These are phyloP conservation scores for Oligia fasciuncula DNA, from an alignment of 2,888 invertebrate genomes.

Conservation along the genomic window DNA sequence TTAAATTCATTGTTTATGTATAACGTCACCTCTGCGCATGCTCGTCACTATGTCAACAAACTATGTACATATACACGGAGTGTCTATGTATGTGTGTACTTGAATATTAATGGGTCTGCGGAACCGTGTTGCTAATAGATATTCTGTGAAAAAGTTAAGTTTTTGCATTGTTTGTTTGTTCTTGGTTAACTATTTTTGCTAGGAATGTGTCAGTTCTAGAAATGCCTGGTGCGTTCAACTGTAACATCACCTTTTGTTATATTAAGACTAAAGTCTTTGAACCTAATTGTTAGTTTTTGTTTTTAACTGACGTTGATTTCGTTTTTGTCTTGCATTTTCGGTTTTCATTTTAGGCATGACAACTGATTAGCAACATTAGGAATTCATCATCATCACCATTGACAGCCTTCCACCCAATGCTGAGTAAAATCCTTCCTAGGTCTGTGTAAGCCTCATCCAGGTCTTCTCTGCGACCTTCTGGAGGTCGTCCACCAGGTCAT, in stretches of 20 bases:
- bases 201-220: conserved; percentile 52
- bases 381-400: not conserved
- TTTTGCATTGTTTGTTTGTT: conserved; percentile 48
- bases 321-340: conserved; percentile 16
- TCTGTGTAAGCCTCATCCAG: not conserved
- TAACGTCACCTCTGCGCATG: conserved; percentile 84
- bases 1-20: conserved; percentile 86
- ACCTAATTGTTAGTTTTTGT: conserved; percentile 51
- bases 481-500: not conserved
- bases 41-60: conserved; percentile 86
- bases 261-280: conserved; percentile 58
- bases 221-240: conserved; percentile 56
- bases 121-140: conserved; percentile 64
- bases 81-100: conserved; percentile 59
- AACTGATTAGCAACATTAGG: not conserved
- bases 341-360: not conserved
- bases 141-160: conserved; percentile 67
- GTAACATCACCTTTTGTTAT: conserved; percentile 64
- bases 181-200: conserved; percentile 49
- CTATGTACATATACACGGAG: conserved; percentile 64
- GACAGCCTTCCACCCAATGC: not conserved
- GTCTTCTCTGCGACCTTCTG: not conserved
- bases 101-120: conserved; percentile 71
- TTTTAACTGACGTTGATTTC: conserved; percentile 33
- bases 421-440: not conserved